These are phyloP conservation scores for Ginglymostoma cirratum DNA, from an alignment of 2,113 vertebrate species.

Conservation along the genomic window DNA sequence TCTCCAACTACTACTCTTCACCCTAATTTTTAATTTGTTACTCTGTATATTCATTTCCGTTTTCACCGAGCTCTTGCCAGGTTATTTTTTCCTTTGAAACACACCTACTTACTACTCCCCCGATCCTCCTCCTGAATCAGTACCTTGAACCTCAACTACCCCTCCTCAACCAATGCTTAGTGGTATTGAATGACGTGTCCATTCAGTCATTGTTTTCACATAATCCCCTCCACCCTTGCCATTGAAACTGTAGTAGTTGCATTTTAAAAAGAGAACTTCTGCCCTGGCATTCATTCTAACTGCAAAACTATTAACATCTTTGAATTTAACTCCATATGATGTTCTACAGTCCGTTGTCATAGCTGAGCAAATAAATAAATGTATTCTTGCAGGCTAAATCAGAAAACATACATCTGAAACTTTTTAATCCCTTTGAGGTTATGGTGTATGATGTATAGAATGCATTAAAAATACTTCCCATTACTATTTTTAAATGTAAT, in stretches of 20 bases:
- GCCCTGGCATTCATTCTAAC: not conserved
- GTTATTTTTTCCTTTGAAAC: not conserved
- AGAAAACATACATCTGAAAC: not conserved
- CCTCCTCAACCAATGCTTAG: not conserved
- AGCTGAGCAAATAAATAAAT: not conserved
- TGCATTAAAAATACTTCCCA: not conserved
- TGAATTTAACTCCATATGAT: not conserved
- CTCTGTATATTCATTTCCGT: not conserved
- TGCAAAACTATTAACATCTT: not conserved
- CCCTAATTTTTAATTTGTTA: not conserved
- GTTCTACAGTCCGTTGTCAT: not conserved
- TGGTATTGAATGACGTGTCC: not conserved
- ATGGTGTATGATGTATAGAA: not conserved
- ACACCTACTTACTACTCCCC: not conserved
- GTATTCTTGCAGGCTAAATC: not conserved
- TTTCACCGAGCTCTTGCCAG: not conserved
- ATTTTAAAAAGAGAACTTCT: not conserved
- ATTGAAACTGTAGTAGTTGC: not conserved
- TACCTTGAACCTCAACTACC: not conserved
- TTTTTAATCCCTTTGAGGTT: not conserved
- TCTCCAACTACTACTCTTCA: not conserved
- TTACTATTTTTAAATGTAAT: not conserved
- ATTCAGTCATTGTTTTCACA: not conserved
- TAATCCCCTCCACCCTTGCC: not conserved
- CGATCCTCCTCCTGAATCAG: not conserved